Percentiles rank a stretch among this genome's conserved stretches.
Conservation (phyloP, 2,113 vertebrate genomes). For the Cranoglanis bouderius region DNA sequence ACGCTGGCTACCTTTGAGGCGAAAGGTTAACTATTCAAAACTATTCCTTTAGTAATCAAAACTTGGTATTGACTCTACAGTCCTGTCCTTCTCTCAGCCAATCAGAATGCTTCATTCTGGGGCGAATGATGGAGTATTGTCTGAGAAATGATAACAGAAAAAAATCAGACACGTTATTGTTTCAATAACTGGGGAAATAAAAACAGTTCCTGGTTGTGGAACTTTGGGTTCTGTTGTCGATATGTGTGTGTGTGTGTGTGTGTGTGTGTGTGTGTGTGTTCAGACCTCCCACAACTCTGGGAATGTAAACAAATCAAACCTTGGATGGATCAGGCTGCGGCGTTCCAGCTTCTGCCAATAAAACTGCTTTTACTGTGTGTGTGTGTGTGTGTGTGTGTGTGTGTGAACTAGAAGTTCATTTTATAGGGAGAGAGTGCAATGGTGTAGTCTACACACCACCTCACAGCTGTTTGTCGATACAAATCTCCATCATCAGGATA, state of each 20-base stretch:
- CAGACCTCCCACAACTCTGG: conserved; percentile 30
- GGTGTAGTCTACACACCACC: conserved; percentile 6
- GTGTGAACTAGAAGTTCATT: background rate
- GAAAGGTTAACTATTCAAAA: background rate
- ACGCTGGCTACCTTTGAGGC: background rate
- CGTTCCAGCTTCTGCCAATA: conserved; percentile 20
- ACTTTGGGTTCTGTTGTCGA: background rate
- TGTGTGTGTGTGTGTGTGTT: conserved; percentile 31
- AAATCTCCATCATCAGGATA: conserved; percentile 20
- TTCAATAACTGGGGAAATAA: background rate
- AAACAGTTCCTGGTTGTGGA: background rate
- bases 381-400: conserved; percentile 24
- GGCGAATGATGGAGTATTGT: background rate
- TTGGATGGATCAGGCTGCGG: conserved; percentile 4
- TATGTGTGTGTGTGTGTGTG: conserved; percentile 26
- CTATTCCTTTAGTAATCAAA: background rate
- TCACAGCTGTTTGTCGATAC: conserved; percentile 3
- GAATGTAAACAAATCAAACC: conserved; percentile 38
- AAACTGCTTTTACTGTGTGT: conserved; percentile 21
- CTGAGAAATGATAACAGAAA: background rate
- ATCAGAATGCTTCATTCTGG: background rate
- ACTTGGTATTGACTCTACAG: background rate
- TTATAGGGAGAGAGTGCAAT: background rate
- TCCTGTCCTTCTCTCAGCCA: background rate
- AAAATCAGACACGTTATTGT: background rate